Evolutionary conservation across 2,113 vertebrate species (phyloP), one percentile per base, ranked within the genome.

Genomic region (Thunnus maccoyii): DNA sequence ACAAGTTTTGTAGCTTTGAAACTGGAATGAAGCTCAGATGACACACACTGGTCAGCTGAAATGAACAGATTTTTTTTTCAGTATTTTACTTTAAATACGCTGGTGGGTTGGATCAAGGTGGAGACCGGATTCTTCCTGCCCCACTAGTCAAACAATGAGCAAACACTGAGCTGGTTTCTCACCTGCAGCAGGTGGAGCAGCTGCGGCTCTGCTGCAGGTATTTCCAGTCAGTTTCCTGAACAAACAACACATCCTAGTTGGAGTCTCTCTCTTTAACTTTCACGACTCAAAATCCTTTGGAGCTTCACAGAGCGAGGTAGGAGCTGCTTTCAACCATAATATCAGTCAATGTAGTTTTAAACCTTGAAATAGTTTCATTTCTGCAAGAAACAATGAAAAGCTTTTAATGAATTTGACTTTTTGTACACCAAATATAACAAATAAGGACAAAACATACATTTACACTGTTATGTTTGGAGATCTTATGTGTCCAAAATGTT

Each of bases 171-270:
- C 41, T 18, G 50, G 46, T 63, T 51, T 27, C 66, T 78, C 77
- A 77, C 76, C 87, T 85, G 73, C 61, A 65, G 83, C 84, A 89
- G 87, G 86, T 80, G 84, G 74, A 87, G 78, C 51, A 60, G 82
- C 86, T 62, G 63, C 9, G 7, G 36, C 36, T 41, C 36, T 9
- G 36, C 8, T 9, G 36, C 36, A 41, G 36, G 78, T 74, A 82
- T 80, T 86, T 80, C 50, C 67, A 48, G 56, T 11, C 18, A 16
- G 44, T 63, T 82, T 81, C 84, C 83, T 90, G 69, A 84, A 47
- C 86, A 86, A 91, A 86, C 64, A 87, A 1, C 41, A 85, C 30
- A 56, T 88, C 84, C 76, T 78, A 64, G 72, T 85, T 1, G 48
- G n/a, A 79, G 54, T 63, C n/a, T 25, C 3, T 8, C 30, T 10